A percentile compares a stretch with the other conserved stretches of the same genome.
These are phyloP conservation scores for Ageneiosus marmoratus DNA, from an alignment of 2,113 vertebrate genomes.

Conservation along the genomic window DNA sequence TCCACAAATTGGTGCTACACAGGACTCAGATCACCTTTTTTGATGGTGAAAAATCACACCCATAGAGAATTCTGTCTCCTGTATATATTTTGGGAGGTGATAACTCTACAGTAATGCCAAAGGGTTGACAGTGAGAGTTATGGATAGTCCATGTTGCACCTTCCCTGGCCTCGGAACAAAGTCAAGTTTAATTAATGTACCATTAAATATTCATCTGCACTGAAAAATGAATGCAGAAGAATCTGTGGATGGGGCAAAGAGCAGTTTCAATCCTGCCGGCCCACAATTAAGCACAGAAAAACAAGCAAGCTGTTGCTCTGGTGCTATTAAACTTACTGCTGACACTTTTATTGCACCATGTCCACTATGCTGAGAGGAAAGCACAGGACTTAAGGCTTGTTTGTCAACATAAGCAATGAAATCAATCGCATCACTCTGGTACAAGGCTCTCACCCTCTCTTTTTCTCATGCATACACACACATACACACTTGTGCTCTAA, in stretches of 20 bases:
- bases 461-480: neutral
- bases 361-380: constrained; percentile 36
- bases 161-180: constrained; percentile 56
- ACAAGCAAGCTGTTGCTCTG: constrained; percentile 47
- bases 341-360: constrained; percentile 48
- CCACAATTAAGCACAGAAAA: constrained; percentile 58
- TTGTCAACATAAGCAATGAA: constrained; percentile 36
- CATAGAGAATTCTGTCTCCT: constrained; percentile 34
- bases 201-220: constrained; percentile 69
- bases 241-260: constrained; percentile 59
- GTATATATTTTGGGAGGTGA: constrained; percentile 56
- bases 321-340: constrained; percentile 52
- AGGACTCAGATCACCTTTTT: neutral
- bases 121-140: constrained; percentile 54
- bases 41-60: constrained; percentile 44
- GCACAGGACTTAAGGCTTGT: constrained; percentile 22
- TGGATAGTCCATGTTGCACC: constrained; percentile 60
- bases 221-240: constrained; percentile 71
- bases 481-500: neutral
- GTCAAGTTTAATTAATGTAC: constrained; percentile 68
- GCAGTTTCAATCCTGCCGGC: constrained; percentile 56
- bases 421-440: constrained; percentile 17
- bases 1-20: constrained; percentile 1
- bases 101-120: constrained; percentile 50
- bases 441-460: neutral